Evolutionary conservation across 2,797 vertebrate species (phyloP).

Genomic region (Gymnothorax reevesii): DNA sequence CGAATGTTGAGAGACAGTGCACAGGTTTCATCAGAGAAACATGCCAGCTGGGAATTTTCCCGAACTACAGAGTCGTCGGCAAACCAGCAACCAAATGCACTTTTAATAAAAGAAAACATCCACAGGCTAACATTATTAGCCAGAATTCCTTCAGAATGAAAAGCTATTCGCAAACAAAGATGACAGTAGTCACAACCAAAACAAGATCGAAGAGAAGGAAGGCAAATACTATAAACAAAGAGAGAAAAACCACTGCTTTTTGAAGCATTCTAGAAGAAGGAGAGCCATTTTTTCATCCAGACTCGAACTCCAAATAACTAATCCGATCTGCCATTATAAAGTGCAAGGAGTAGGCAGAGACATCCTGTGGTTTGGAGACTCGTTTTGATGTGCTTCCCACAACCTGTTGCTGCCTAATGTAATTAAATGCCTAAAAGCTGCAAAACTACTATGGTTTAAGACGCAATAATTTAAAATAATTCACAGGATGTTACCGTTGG

Average conservation of each 20-base stretch:
- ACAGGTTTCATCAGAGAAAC: not conserved
- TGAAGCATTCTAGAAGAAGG: not conserved
- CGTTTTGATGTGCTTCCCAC: conserved; percentile 3
- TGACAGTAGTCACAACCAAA: not conserved
- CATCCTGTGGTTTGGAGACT: not conserved
- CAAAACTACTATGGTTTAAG: not conserved
- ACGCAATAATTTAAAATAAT: not conserved
- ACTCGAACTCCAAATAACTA: not conserved
- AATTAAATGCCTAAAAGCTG: not conserved
- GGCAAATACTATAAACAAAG: not conserved
- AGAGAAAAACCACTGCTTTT: not conserved
- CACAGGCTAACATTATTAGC: not conserved
- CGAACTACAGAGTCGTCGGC: not conserved
- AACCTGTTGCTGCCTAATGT: not conserved
- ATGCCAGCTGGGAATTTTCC: not conserved
- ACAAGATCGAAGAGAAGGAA: not conserved
- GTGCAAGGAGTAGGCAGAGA: not conserved
- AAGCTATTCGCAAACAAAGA: not conserved
- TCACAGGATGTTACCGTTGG: not conserved
- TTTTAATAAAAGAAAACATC: not conserved
- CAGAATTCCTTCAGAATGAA: not conserved
- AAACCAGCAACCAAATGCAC: not conserved
- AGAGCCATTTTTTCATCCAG: not conserved
- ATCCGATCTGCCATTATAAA: not conserved
- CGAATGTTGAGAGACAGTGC: not conserved